Evolutionary conservation across 35 echinoderm and acorn worm genomes (phyloP).

Genomic region (Hemicentrotus pulcherrimus): DNA sequence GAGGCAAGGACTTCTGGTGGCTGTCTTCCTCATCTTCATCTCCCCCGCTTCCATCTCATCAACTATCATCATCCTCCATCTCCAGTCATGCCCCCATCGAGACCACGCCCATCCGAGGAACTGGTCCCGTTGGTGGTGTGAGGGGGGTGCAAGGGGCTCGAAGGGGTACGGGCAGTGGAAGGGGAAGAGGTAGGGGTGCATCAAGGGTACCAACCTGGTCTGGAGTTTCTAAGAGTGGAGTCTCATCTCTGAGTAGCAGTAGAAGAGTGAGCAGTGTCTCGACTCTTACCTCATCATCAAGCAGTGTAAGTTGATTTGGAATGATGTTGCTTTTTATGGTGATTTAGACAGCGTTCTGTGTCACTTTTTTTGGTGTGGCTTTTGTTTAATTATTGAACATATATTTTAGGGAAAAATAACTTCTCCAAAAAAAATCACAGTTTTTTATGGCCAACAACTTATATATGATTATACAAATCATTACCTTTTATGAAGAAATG

Average conservation of each 20-base stretch:
- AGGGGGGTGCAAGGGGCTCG: background rate
- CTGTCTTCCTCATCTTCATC: constrained; percentile 66
- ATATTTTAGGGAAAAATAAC: too few relatives aligned
- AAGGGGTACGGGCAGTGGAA: background rate
- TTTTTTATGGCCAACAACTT: too few relatives aligned
- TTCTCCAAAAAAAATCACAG: too few relatives aligned
- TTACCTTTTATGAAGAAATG: too few relatives aligned
- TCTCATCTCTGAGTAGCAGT: background rate
- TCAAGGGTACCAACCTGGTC: constrained; percentile 23
- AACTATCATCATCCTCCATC: constrained; percentile 20
- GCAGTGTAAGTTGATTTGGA: constrained; percentile 25
- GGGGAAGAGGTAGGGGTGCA: background rate
- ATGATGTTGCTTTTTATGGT: background rate
- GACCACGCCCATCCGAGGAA: constrained; percentile 9
- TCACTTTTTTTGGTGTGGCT: too few relatives aligned
- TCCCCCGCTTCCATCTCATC: constrained; percentile 62
- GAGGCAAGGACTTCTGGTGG: constrained; percentile 79
- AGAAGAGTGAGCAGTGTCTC: constrained; percentile 39
- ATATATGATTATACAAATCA: too few relatives aligned
- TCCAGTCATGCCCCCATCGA: background rate
- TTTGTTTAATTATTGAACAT: too few relatives aligned
- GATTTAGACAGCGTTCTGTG: too few relatives aligned
- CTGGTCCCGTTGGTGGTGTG: background rate
- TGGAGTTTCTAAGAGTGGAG: background rate
- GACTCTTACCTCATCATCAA: background rate